Conservation (phyloP, 1,140 invertebrate species). For the Polyergus mexicanus region DNA sequence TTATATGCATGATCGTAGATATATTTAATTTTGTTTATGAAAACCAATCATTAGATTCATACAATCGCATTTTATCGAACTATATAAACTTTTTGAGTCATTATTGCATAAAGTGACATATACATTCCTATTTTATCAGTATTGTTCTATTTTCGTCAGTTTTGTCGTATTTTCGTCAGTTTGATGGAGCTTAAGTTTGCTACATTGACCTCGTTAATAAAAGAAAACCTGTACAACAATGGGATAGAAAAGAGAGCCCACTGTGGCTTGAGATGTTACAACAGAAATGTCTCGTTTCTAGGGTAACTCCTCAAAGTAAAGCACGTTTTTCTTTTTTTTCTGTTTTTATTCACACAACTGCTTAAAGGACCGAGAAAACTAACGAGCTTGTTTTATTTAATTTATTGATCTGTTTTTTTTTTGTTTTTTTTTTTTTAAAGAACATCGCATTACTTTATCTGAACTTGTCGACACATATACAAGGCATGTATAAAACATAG, state of each 20-base stretch:
- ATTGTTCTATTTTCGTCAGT: not conserved
- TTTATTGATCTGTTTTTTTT: constrained; percentile 39
- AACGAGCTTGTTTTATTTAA: constrained; percentile 41
- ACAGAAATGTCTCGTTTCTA: constrained; percentile 54
- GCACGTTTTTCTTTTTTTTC: constrained; percentile 21
- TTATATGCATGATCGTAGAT: not conserved
- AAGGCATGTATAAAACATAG: not conserved
- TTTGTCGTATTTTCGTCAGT: constrained; percentile 10
- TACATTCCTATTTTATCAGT: too few species aligned
- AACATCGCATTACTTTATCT: constrained; percentile 13
- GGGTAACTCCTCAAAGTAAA: constrained; percentile 41
- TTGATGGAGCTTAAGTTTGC: not conserved
- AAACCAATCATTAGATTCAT: not conserved
- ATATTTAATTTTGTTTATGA: constrained; percentile 28
- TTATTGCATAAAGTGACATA: not conserved
- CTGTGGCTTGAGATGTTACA: constrained; percentile 30
- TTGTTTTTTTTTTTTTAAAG: not conserved
- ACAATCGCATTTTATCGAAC: too few species aligned
- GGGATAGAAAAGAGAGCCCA: not conserved
- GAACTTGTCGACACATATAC: not conserved
- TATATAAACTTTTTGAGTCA: not conserved
- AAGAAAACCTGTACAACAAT: constrained; percentile 18
- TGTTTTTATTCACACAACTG: constrained; percentile 30
- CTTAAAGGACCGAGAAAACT: constrained; percentile 51
- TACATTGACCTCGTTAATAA: constrained; percentile 43